Base-by-base conservation (phyloP, 1,140 invertebrate genomes). In the Schlechtendalia chinensis region DNA sequence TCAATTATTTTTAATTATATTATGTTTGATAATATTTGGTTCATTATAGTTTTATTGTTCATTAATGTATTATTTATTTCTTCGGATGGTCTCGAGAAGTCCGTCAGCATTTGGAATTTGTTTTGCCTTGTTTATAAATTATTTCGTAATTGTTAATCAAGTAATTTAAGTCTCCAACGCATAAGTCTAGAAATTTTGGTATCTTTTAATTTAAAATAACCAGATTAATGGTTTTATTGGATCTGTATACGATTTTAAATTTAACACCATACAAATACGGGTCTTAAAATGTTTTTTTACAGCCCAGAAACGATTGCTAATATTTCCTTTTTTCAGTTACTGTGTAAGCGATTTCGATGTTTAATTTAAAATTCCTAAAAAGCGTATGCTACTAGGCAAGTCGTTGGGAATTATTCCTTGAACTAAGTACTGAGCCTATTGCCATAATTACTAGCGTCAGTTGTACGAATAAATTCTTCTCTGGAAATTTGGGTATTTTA, bases 201-300 rank as follows among this genome's bases (percentile, higher is more conserved):
- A n/a, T n/a, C n/a, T n/a, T n/a, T n/a, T n/a, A n/a, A 16, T 82
- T 81, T 65, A 85, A 50, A 85, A 84, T 27, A 90, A 82, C 85
- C 86, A 89, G 58, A 82, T 84, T 32, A 89, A 83, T 1, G 87
- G 86, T 81, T 86, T 85, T 79, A 89, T n/a, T n/a, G n/a, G 88
- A 81, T 90, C 89, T 0, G 88, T 89, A n/a, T 47, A 85, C 82
- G 12, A 88, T 86, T 47, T 82, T 85, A 79, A 89, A 88, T 59
- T 86, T 84, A n/a, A 74, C 85, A 29, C 86, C 86, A 82, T 85
- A 86, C 10, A 89, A 81, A 84, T 87, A 88, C 59, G 85, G 83
- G n/a, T n/a, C 82, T 85, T 65, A 82, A 88, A 88, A 72, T 86
- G 84, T n/a, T n/a, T n/a, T 82, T 86, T 85, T 8, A 86, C 83